phyloP scores from a whole-genome alignment of 64 coral and sea anemone species.

The Montipora cactus region DNA sequence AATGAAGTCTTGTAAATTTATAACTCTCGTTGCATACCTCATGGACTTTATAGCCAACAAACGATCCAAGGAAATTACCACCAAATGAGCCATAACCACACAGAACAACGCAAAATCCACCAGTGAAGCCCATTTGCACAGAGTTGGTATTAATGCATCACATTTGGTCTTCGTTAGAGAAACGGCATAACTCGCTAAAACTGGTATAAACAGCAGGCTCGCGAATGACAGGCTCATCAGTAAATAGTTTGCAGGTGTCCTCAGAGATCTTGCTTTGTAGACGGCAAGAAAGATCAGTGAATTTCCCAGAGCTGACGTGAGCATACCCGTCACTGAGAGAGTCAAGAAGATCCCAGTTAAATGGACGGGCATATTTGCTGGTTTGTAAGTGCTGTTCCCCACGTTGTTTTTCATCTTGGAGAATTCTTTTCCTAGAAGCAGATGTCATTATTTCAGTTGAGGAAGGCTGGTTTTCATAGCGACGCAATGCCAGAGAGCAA shows the following conservation, averaged over 20 bases:
- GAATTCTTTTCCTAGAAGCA: no score
- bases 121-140: background rate
- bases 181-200: background rate
- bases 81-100: slow-evolving; percentile 3
- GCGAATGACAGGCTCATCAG: background rate
- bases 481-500: no score
- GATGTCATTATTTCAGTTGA: no score
- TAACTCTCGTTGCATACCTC: background rate
- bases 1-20: no score
- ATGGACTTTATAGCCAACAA: slow-evolving; percentile 18
- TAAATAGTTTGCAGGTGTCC: slow-evolving; percentile 11
- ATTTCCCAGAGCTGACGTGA: background rate
- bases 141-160: background rate
- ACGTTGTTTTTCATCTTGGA: no score
- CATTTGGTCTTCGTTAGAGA: slow-evolving; percentile 11
- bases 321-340: background rate
- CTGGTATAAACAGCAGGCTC: slow-evolving; percentile 14
- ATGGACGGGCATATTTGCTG: background rate
- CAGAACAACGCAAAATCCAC: slow-evolving; percentile 14
- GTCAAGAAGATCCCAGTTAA: slow-evolving; percentile 8
- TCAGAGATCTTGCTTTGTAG: slow-evolving; percentile 1
- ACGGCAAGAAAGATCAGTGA: background rate
- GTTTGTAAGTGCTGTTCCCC: background rate
- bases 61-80: slow-evolving; percentile 20
- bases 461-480: no score